A percentile compares a stretch with the other conserved stretches of the same genome.
Conservation (phyloP, 2,113 vertebrate species). For the Hypomesus transpacificus region DNA sequence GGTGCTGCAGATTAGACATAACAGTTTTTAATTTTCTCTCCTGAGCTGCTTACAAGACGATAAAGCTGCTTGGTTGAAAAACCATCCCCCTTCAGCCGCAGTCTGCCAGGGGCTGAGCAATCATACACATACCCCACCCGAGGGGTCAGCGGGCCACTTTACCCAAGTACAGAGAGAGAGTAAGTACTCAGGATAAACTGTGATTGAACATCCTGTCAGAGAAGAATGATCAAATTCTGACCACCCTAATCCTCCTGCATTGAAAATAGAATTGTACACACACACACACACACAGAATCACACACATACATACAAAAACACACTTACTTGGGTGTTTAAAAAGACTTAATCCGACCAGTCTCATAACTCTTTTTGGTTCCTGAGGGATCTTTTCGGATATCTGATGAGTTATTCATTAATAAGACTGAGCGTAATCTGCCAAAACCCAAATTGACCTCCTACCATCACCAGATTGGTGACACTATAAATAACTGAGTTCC, state of each 20-base stretch:
- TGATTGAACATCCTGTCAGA: slow-evolving; percentile 69
- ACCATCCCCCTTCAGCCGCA: background rate
- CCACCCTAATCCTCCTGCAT: slow-evolving; percentile 65
- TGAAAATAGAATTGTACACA: slow-evolving; percentile 64
- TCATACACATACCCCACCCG: background rate
- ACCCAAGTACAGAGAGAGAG: slow-evolving; percentile 28
- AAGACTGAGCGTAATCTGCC: slow-evolving; percentile 67
- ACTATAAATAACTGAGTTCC: background rate
- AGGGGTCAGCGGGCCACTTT: slow-evolving; percentile 62
- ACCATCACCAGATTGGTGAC: slow-evolving; percentile 22
- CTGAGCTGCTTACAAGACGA: slow-evolving; percentile 51
- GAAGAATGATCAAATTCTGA: slow-evolving; percentile 65
- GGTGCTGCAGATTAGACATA: slow-evolving; percentile 58
- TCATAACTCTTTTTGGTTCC: slow-evolving; percentile 62
- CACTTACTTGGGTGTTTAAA: slow-evolving; percentile 3
- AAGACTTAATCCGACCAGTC: slow-evolving; percentile 60
- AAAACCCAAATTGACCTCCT: slow-evolving; percentile 62
- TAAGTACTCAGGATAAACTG: slow-evolving; percentile 71
- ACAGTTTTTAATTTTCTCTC: slow-evolving; percentile 67
- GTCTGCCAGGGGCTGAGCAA: background rate
- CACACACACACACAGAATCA: slow-evolving; percentile 16
- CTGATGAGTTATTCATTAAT: slow-evolving; percentile 75
- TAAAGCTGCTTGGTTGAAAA: slow-evolving; percentile 27
- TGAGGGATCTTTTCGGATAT: slow-evolving; percentile 63
- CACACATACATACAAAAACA: slow-evolving; percentile 13